Base-by-base conservation (phyloP, 2,797 vertebrate genomes). In the Trichosurus vulpecula region DNA sequence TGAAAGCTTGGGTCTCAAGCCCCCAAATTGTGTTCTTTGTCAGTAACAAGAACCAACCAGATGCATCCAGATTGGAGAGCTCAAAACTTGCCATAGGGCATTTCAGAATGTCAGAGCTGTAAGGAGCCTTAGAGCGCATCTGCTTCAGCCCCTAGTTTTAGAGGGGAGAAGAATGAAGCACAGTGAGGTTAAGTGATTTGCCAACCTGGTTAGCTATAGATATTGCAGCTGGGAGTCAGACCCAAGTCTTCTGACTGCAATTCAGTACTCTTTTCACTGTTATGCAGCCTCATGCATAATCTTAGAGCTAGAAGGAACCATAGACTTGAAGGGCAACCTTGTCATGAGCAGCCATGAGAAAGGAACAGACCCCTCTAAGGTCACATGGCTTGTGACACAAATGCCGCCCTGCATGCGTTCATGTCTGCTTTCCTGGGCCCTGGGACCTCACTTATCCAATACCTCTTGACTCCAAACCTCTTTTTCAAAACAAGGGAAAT, bases 11-110 rank as follows among this genome's bases (percentile, higher is more conserved):
- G 35, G 5, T n/a, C 53, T 55, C 51, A 92, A 52, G 31, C 66
- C 57, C 61, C 41, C 90, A 56, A 94, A 92, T 58, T 66, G 41
- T 54, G 94, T 93, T 52, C 66, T 61, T 90, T 4, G 53, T 93
- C 92, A 55, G 58, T 95, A 91, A 58, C 53, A 94, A 92, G 94
- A 95, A 30, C 29, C 93, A 92, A 91, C 9, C 95, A 58, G 52
- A 91, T 74, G 8, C 90, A 22, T 29, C n/a, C 61, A 95, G 74
- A 66, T 66, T 58, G 29, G 30, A 52, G 29, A 91, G 52, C 52
- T 52, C 74, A 89, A 31, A 92, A 54, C 30, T 89, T 92, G 51
- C 54, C 13, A n/a, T 66, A 19, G 13, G 4, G 61, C 61, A 81
- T 81, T 22, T 22, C 25, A 81, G 41, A 81, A 27, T 81, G 22